Conservation (phyloP, 35 echinoderm and acorn worm genomes). For the Patiria miniata region DNA sequence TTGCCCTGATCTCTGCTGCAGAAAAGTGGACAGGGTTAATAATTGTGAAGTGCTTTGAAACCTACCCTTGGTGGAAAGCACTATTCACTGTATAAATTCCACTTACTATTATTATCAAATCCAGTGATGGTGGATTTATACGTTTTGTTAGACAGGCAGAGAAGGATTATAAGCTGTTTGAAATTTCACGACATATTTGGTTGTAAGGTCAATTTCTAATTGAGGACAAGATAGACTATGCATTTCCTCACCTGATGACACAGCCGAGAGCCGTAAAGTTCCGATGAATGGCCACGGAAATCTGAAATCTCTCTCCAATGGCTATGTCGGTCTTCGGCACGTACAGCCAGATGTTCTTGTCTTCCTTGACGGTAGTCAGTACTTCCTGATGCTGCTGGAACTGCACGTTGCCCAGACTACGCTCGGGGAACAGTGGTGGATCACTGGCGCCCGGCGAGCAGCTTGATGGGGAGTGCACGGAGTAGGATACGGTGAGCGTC, state of each 20-base stretch:
- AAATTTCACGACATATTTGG: too few relatives aligned
- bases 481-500: not conserved
- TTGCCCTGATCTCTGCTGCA: too few relatives aligned
- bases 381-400: not conserved
- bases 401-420: not conserved
- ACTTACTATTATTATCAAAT: too few relatives aligned
- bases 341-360: slow-evolving; percentile 20
- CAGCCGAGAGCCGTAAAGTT: slow-evolving; percentile 39
- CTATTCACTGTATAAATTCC: too few relatives aligned
- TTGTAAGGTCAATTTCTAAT: too few relatives aligned
- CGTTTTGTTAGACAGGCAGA: too few relatives aligned
- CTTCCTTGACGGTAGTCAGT: slow-evolving; percentile 21
- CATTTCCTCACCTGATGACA: slow-evolving; percentile 24
- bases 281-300: slow-evolving; percentile 27
- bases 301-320: not conserved
- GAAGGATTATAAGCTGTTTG: too few relatives aligned
- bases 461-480: not conserved
- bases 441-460: not conserved
- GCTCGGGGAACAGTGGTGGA: slow-evolving; percentile 13
- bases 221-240: not conserved
- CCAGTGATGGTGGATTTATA: too few relatives aligned
- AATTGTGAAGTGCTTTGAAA: too few relatives aligned
- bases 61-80: too few relatives aligned
- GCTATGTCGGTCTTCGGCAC: not conserved
- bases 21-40: too few relatives aligned